These are phyloP conservation scores for Micromussa lordhowensis DNA, from an alignment of 92 coral and sea anemone species.

Conservation along the genomic window DNA sequence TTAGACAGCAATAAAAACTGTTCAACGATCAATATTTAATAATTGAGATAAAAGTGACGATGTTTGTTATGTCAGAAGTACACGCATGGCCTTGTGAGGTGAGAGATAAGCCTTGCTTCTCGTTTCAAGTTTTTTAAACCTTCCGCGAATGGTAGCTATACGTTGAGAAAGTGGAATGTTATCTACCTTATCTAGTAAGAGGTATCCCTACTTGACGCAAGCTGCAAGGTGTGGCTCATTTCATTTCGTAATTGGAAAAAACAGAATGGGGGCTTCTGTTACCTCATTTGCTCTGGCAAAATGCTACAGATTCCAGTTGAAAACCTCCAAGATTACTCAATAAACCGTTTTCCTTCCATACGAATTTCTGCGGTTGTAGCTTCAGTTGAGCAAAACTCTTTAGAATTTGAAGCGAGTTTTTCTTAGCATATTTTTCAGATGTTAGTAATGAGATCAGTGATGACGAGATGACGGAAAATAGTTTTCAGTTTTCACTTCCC, in stretches of 20 bases:
- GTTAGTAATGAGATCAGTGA: not conserved
- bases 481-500: not conserved
- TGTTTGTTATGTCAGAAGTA: conserved; percentile 15
- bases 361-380: not conserved
- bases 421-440: not conserved
- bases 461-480: not conserved
- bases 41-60: conserved; percentile 22
- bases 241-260: not conserved
- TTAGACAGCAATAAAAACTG: not conserved
- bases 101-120: not conserved
- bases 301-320: not conserved
- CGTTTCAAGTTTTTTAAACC: not conserved
- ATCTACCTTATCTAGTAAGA: not conserved
- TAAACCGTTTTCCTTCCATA: no score
- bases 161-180: no score
- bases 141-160: not conserved
- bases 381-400: not conserved
- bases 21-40: conserved; percentile 19
- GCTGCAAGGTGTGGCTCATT: conserved; percentile 19
- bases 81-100: not conserved
- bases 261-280: not conserved
- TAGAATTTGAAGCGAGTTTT: not conserved
- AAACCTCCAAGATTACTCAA: no score
- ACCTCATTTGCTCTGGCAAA: not conserved
- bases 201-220: not conserved